These are phyloP conservation scores for Cecropterus lyciades DNA, from an alignment of 1,140 invertebrate genomes.

Conservation along the genomic window DNA sequence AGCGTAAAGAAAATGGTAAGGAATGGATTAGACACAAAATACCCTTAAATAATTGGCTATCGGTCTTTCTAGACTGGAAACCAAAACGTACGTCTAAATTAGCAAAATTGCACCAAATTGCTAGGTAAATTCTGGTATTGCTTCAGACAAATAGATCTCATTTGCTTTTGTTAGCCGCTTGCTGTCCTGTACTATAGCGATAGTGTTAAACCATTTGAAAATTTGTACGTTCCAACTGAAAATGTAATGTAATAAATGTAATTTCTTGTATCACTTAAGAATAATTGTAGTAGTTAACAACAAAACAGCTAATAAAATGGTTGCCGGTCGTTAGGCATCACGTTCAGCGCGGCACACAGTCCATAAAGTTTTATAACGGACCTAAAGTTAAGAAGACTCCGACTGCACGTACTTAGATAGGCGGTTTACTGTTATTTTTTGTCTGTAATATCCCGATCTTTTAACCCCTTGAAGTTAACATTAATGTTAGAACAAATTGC, in stretches of 20 bases:
- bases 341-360: neutral
- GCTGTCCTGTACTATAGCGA: too few species aligned
- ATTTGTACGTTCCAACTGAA: neutral
- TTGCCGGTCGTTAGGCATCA: neutral
- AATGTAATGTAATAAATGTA: too few species aligned
- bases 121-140: too few species aligned
- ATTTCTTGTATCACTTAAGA: neutral
- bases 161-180: too few species aligned
- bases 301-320: neutral
- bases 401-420: neutral
- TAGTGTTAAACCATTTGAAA: neutral
- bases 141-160: too few species aligned
- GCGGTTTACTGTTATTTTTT: neutral
- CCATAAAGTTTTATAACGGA: constrained; percentile 3
- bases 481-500: neutral
- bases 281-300: constrained; percentile 3
- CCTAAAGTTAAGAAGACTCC: neutral
- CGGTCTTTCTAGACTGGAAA: too few species aligned
- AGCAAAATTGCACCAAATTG: too few species aligned
- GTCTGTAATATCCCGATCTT: neutral
- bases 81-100: too few species aligned
- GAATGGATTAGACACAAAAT: too few species aligned
- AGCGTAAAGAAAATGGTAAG: too few species aligned
- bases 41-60: too few species aligned
- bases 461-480: neutral